phyloP scores from a whole-genome alignment of 2,888 invertebrate species.

The Mycalesis mineus region DNA sequence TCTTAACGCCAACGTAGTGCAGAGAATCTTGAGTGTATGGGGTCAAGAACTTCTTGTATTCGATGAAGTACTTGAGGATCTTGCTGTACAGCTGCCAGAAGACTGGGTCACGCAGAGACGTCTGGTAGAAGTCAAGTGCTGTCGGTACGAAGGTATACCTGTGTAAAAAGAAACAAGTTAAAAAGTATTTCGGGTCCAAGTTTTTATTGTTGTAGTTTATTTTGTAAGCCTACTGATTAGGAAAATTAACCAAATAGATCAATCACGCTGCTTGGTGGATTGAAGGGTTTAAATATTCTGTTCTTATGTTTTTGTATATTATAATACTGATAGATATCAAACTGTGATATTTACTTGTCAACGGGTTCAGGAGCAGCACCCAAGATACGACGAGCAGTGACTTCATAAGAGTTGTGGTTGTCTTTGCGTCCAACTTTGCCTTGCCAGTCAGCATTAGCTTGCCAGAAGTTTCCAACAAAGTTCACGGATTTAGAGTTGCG shows the following conservation, averaged over 20 bases:
- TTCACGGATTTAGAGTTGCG: slow-evolving; percentile 23
- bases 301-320: too few relatives aligned
- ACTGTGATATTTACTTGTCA: slow-evolving; percentile 35
- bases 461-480: slow-evolving; percentile 49
- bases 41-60: slow-evolving; percentile 78
- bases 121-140: slow-evolving; percentile 80
- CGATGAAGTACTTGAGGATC: slow-evolving; percentile 75
- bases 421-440: slow-evolving; percentile 47
- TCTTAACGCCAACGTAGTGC: slow-evolving; percentile 77
- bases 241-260: too few relatives aligned
- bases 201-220: too few relatives aligned
- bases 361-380: slow-evolving; percentile 33
- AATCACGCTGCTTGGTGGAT: too few relatives aligned
- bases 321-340: too few relatives aligned
- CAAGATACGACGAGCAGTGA: slow-evolving; percentile 70
- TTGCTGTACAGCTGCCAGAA: slow-evolving; percentile 83
- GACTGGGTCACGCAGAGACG: slow-evolving; percentile 83
- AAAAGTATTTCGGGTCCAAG: not conserved
- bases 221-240: not conserved
- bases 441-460: slow-evolving; percentile 74
- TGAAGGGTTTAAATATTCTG: too few relatives aligned
- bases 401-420: slow-evolving; percentile 77
- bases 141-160: slow-evolving; percentile 73
- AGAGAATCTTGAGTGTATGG: slow-evolving; percentile 79
- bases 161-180: slow-evolving; percentile 31